Base-by-base conservation (phyloP, 2,888 invertebrate species). In the Agrotis ipsilon region DNA sequence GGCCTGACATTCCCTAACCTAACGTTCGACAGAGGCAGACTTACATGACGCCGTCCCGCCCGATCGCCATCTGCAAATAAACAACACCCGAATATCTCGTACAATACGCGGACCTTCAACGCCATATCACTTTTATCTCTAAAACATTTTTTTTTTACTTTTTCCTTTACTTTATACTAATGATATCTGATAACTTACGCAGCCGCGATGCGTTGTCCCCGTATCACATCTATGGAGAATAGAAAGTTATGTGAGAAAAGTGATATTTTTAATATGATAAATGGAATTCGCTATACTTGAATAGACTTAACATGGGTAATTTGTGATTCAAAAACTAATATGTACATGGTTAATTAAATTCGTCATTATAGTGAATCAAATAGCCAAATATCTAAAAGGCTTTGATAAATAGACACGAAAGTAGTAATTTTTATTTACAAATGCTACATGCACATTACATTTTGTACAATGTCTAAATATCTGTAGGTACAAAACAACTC, bases 121-220 rank as follows among this genome's bases (percentile, higher is more conserved):
- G 21, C 57, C 57, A 67, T 59, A 55, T 73, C 74, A 73, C 67
- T 67, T 73, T 72, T 62, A 70, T 49, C 21, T 62, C 78, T 81
- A 71, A 67, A 72, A 63, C 68, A 54, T 67, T 69, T 72, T 82
- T 80, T 80, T 75, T 70, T 74, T 16, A 59, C 46, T 74, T 81
- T 83, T 80, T 71, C 43, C 13, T 71, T 68, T 58, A 58, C 24
- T 64, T 60, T 68, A 60, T 61, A 69, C 80, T 80, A 82, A 73
- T 80, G 69, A 82, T 82, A 82, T 80, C 65, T 82, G 79, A 82
- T 83, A 83, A 81, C 81, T 81, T 81, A 81, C 81, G 81, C 81
- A 80, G 81, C 69, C 72, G 67, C 81, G 72, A 73, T 64, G 81
- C 70, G 83, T 49, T 72, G 81, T 72, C 72, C 68, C 60, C 81